These are phyloP conservation scores for Philypnodon macrostomus DNA, from an alignment of 2,797 vertebrate species.

Conservation along the genomic window DNA sequence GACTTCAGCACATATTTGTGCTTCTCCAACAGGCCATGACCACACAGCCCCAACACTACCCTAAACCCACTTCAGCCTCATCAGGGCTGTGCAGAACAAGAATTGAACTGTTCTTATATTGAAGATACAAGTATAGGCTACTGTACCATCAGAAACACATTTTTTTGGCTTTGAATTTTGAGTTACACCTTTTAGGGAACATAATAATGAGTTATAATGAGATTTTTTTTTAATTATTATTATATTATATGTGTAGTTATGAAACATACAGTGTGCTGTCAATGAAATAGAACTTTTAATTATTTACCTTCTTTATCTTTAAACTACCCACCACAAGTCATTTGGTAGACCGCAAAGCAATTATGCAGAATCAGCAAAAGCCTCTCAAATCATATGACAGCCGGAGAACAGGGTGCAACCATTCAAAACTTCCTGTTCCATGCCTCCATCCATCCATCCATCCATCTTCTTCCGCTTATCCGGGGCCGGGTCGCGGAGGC, in stretches of 20 bases:
- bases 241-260: too few species aligned
- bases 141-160: too few species aligned
- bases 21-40: slow-evolving; percentile 55
- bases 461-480: too few species aligned
- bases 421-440: slow-evolving; percentile 53
- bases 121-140: too few species aligned
- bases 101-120: slow-evolving; percentile 40
- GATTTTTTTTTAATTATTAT: too few species aligned
- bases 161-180: too few species aligned
- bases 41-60: slow-evolving; percentile 49
- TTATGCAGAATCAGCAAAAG: slow-evolving; percentile 64
- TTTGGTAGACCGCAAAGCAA: slow-evolving; percentile 40
- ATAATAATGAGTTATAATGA: too few species aligned
- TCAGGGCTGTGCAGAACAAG: slow-evolving; percentile 22
- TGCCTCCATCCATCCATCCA: too few species aligned
- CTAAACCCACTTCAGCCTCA: slow-evolving; percentile 27
- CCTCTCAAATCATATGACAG: slow-evolving; percentile 58
- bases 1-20: slow-evolving; percentile 76
- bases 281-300: too few species aligned
- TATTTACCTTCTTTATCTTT: background rate
- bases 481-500: too few species aligned
- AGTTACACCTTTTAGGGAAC: too few species aligned
- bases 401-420: slow-evolving; percentile 33
- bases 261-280: too few species aligned
- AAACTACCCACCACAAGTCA: slow-evolving; percentile 21